phyloP scores from a whole-genome alignment of 2,797 vertebrate genomes.

The Bryconaethiops microstoma region DNA sequence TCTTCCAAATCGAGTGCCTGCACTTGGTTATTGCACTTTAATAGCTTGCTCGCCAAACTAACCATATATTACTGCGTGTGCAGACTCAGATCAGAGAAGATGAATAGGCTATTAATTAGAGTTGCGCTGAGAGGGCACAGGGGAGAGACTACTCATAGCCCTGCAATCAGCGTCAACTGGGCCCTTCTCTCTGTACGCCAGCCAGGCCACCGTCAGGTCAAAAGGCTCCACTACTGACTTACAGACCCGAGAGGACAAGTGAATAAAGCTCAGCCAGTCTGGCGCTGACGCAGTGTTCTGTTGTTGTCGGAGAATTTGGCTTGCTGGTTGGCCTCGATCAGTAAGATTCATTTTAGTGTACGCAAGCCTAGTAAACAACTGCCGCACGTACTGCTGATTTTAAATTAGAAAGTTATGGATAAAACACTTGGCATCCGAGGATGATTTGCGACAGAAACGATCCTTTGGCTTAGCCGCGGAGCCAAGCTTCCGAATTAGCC shows the following conservation, averaged over 20 bases:
- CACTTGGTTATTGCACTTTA: constrained; percentile 89
- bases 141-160: constrained; percentile 86
- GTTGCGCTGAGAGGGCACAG: constrained; percentile 86
- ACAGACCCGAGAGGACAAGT: constrained; percentile 25
- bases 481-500: constrained; percentile 79
- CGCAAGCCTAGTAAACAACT: constrained; percentile 71
- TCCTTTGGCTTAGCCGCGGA: constrained; percentile 79
- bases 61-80: constrained; percentile 86
- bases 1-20: constrained; percentile 85
- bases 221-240: constrained; percentile 57
- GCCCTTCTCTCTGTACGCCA: constrained; percentile 77
- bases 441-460: constrained; percentile 82
- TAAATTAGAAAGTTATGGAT: constrained; percentile 80
- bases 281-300: not conserved
- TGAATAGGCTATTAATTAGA: constrained; percentile 90
- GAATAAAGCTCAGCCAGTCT: constrained; percentile 23
- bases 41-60: constrained; percentile 88
- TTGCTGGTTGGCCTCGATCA: constrained; percentile 16
- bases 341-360: constrained; percentile 9
- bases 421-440: constrained; percentile 77
- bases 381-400: constrained; percentile 75
- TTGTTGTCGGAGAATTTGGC: not conserved
- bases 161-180: constrained; percentile 82
- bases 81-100: constrained; percentile 87
- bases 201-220: constrained; percentile 77